A percentile compares a stretch with the other conserved stretches of the same genome.
Conservation (phyloP, 92 coral and sea anemone genomes). For the Epizoanthus scotinus region DNA sequence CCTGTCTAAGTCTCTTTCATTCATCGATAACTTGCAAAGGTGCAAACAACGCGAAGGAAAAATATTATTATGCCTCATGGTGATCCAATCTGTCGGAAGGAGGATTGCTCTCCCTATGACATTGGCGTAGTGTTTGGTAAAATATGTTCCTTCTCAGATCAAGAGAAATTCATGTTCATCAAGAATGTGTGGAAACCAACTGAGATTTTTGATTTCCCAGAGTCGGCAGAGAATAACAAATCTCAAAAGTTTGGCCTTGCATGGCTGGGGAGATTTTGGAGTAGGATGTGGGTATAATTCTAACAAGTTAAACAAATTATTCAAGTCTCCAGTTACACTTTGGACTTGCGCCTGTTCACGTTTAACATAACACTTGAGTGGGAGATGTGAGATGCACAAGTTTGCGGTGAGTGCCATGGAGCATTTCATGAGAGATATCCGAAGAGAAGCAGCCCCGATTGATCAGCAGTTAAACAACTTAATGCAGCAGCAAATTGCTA, state of each 20-base stretch:
- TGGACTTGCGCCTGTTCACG: neutral
- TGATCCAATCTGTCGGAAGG: constrained; percentile 6
- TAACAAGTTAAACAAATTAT: no score
- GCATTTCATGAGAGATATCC: constrained; percentile 29
- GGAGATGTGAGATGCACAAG: constrained; percentile 33
- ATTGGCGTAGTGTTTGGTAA: constrained; percentile 32
- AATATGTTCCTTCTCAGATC: constrained; percentile 34
- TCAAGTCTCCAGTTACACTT: no score
- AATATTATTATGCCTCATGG: neutral
- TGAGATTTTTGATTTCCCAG: constrained; percentile 7
- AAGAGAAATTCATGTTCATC: constrained; percentile 50
- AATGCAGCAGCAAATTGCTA: constrained; percentile 37
- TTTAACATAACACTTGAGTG: constrained; percentile 38
- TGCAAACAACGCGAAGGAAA: no score
- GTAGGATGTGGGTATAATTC: no score
- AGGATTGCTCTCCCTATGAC: neutral
- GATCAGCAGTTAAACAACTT: constrained; percentile 6
- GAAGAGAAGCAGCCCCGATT: constrained; percentile 13
- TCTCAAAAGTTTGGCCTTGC: no score
- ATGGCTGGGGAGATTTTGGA: no score
- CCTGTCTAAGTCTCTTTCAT: no score
- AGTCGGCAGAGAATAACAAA: no score
- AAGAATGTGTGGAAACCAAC: constrained; percentile 58
- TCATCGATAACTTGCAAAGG: no score
- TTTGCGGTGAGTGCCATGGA: constrained; percentile 46